phyloP scores from a whole-genome alignment of 2,888 invertebrate species.

The Galerucella calmariensis region DNA sequence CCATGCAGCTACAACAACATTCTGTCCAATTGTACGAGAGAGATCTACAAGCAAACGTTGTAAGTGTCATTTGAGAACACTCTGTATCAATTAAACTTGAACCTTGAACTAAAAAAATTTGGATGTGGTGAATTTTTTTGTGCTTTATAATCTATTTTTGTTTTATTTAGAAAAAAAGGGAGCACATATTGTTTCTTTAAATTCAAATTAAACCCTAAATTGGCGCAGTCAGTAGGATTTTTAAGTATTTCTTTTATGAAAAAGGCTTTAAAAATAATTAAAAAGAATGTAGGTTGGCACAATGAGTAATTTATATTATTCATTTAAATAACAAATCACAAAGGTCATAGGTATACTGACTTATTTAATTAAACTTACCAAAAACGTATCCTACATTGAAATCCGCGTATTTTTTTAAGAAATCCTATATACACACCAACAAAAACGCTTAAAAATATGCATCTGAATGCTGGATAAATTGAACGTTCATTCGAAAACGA shows the following conservation, averaged over 20 bases:
- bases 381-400: background rate
- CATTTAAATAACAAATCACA: background rate
- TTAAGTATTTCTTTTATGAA: too few species aligned
- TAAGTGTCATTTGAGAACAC: too few species aligned
- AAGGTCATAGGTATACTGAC: constrained; percentile 11
- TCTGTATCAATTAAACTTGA: background rate
- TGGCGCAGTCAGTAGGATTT: background rate
- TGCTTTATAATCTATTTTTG: too few species aligned
- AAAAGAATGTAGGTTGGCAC: too few species aligned
- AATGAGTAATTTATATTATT: background rate
- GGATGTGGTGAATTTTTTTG: too few species aligned
- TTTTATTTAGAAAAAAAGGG: background rate
- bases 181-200: background rate
- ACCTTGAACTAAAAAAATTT: background rate
- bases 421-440: background rate
- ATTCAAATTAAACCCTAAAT: background rate
- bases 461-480: background rate
- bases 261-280: too few species aligned
- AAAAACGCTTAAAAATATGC: constrained; percentile 1
- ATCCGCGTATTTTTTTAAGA: background rate
- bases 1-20: too few species aligned
- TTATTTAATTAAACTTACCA: background rate
- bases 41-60: too few species aligned
- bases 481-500: background rate
- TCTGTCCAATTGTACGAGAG: too few species aligned